Evolutionary conservation across 2,113 vertebrate species (phyloP), one percentile per base, ranked within the genome.

Genomic region (Corythoichthys haematopterus): DNA sequence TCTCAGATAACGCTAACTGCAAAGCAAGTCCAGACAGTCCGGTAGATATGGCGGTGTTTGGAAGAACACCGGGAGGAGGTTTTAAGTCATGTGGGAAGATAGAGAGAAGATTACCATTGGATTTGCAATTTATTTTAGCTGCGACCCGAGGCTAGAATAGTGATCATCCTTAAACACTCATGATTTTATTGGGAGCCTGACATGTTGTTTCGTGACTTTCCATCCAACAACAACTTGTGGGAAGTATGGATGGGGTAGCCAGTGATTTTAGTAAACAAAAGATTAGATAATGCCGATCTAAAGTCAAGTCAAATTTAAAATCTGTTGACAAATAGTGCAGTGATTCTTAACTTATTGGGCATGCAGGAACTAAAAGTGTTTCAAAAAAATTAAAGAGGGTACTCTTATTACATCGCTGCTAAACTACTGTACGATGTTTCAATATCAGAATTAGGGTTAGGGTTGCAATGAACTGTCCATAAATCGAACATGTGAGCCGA

Each of bases 1-100:
- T 20, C 9, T 12, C 9, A 55, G 28, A 11, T 33, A 11, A 55
- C 0, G 20, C 52, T 28, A 33, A 55, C 20, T 12, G 20, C 52
- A 28, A 55, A 55, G 28, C 20, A 55, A 33, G 3, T 55, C 28
- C 10, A 1, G 9, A 55, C 2, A 55, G 3, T 28, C 1, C 2
- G 20, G 20, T 28, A 28, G 28, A 55, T 7, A 11, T 11, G n/a
- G 28, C 28, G 1, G 4, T 28, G 20, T 28, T 28, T 28, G 20
- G 20, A 28, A 28, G 20, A 28, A 28, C 20, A 28, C 20, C 1
- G 20, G 20, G 20, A 28, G 20, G 20, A 28, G 38, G 53, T 74
- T 58, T 15, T 10, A 63, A 73, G 51, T 64, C 63, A 69, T 67
- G 43, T 1, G 33, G 58, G 59, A 63, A 8, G 72, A 79, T 70